Conservation (phyloP, 2,888 invertebrate species). For the Strigamia maritima region DNA sequence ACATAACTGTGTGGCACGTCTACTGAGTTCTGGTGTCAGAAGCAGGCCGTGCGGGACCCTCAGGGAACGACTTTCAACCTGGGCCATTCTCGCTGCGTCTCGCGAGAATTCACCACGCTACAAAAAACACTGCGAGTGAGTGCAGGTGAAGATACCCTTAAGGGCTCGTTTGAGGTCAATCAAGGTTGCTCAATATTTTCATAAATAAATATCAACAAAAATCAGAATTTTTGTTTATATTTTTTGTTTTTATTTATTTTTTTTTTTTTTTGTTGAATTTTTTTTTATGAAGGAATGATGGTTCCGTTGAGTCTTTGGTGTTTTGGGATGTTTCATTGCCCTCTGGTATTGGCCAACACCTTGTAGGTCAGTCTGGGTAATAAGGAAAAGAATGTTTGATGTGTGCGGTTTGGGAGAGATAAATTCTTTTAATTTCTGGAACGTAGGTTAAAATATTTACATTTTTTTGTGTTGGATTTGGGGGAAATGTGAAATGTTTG, state of each 20-base stretch:
- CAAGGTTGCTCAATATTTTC: not conserved
- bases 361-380: constrained; percentile 32
- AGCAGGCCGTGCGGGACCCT: constrained; percentile 30
- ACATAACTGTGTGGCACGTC: constrained; percentile 22
- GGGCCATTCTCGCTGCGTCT: constrained; percentile 1
- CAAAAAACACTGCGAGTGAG: not conserved
- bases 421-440: constrained; percentile 32
- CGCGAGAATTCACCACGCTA: constrained; percentile 1
- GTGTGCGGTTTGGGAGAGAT: not conserved
- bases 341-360: constrained; percentile 2
- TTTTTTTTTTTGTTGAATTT: not conserved
- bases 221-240: not conserved
- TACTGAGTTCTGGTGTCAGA: constrained; percentile 3
- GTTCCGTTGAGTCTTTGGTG: not conserved
- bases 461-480: not conserved
- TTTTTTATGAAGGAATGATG: not conserved
- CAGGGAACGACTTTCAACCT: constrained; percentile 18
- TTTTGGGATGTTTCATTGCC: not conserved
- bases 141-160: not conserved
- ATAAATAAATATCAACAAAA: no score
- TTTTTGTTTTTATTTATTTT: not conserved
- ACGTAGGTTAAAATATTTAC: not conserved
- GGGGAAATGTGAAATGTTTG: not conserved
- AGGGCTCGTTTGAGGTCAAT: not conserved
- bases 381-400: constrained; percentile 28